phyloP scores from a whole-genome alignment of 2,797 vertebrate species.

The Remorina albescens region DNA sequence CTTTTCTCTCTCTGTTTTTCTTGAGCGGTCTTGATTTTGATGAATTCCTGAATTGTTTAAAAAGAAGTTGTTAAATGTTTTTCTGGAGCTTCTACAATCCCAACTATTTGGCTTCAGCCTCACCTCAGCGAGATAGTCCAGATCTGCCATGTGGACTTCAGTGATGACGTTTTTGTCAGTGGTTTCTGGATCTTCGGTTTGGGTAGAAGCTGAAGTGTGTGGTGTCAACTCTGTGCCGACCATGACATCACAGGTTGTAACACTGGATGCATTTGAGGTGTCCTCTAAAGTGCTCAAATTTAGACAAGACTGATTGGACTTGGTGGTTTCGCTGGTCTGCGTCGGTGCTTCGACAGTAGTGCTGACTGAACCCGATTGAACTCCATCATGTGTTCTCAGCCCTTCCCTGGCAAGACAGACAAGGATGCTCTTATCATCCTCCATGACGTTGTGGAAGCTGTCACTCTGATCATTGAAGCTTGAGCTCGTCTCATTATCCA shows the following conservation, averaged over 20 bases:
- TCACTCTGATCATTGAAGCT: slow-evolving; percentile 10
- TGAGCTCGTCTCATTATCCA: not conserved
- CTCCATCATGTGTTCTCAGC: too few species aligned
- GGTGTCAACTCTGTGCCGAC: slow-evolving; percentile 19
- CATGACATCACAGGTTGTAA: slow-evolving; percentile 6
- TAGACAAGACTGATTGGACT: slow-evolving; percentile 21
- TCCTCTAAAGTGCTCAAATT: slow-evolving; percentile 2
- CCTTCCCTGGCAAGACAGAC: not conserved
- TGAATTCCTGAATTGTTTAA: slow-evolving; percentile 71
- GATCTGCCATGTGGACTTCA: slow-evolving; percentile 77
- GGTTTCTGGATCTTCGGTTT: slow-evolving; percentile 56
- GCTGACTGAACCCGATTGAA: not conserved
- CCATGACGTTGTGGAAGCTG: slow-evolving; percentile 39
- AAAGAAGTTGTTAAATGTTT: not conserved
- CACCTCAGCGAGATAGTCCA: slow-evolving; percentile 78
- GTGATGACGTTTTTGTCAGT: slow-evolving; percentile 72
- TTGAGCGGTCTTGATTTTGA: slow-evolving; percentile 56
- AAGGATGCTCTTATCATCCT: slow-evolving; percentile 47
- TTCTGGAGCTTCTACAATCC: too few species aligned
- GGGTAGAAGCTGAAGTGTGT: slow-evolving; percentile 43
- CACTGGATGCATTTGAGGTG: not conserved
- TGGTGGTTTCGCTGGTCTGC: slow-evolving; percentile 27
- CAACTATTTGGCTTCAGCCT: not conserved
- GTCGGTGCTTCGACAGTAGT: not conserved
- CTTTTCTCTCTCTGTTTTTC: slow-evolving; percentile 62